Percentiles rank a stretch among this genome's conserved stretches.
phyloP scores from a whole-genome alignment of 2,888 invertebrate species.

The Cremastobaeus sp. region DNA sequence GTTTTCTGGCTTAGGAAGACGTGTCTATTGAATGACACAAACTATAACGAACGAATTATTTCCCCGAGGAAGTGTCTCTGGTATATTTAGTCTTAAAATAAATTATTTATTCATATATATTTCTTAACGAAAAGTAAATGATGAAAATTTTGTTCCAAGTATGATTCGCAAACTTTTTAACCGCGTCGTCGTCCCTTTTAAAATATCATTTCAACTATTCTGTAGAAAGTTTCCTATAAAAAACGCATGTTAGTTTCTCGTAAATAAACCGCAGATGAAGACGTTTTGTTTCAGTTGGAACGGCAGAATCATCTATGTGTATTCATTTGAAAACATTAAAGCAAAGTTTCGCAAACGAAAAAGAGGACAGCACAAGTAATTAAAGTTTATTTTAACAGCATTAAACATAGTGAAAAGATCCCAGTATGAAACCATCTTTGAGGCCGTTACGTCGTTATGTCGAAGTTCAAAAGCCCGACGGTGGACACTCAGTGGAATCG shows the following conservation, averaged over 20 bases:
- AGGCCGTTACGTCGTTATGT: neutral
- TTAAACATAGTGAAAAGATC: conserved; percentile 42
- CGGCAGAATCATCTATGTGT: conserved; percentile 21
- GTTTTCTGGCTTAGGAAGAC: too few relatives aligned
- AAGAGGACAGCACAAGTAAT: conserved; percentile 38
- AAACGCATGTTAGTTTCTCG: conserved; percentile 2
- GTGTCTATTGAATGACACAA: too few relatives aligned
- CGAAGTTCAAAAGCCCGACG: conserved; percentile 13
- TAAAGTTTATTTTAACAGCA: conserved; percentile 48
- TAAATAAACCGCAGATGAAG: conserved; percentile 18
- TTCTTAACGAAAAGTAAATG: too few relatives aligned
- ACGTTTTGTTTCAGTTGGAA: conserved; percentile 24
- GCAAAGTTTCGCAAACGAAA: conserved; percentile 20
- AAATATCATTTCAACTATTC: conserved; percentile 19
- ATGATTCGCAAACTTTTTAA: too few relatives aligned
- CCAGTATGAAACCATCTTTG: conserved; percentile 28
- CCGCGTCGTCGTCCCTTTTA: too few relatives aligned
- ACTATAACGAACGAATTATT: too few relatives aligned
- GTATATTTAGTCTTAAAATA: too few relatives aligned
- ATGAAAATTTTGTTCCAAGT: too few relatives aligned
- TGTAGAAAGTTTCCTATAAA: conserved; percentile 3
- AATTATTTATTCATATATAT: too few relatives aligned
- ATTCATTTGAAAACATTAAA: conserved; percentile 43
- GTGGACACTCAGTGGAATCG: conserved; percentile 21
- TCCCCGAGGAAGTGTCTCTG: too few relatives aligned